phyloP scores from a whole-genome alignment of 2,113 vertebrate genomes.

The Entomyzon cyanotis region DNA sequence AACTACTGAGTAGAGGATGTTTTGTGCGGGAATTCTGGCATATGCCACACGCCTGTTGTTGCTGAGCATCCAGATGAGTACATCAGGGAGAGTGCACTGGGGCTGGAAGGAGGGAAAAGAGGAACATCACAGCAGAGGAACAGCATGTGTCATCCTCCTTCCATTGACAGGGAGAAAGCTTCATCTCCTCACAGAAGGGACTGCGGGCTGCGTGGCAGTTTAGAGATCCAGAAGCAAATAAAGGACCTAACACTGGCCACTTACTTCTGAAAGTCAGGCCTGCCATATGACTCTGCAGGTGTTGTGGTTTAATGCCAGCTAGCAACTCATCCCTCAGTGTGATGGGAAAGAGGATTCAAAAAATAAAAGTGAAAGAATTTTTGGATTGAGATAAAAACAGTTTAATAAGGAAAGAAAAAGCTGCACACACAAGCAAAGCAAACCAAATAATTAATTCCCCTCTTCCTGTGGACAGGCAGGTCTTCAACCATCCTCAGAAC shows the following conservation, averaged over 20 bases:
- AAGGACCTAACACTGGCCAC: background rate
- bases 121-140: background rate
- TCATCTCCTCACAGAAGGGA: background rate
- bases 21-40: constrained; percentile 81
- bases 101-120: constrained; percentile 75
- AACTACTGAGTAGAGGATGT: constrained; percentile 88
- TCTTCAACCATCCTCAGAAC: background rate
- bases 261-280: background rate
- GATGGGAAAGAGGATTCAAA: background rate
- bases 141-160: background rate
- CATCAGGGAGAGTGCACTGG: constrained; percentile 87
- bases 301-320: background rate
- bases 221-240: background rate
- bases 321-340: background rate
- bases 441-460: background rate
- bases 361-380: too few relatives aligned
- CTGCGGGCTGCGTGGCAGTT: background rate
- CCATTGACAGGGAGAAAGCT: background rate
- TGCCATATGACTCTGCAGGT: background rate
- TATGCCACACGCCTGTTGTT: constrained; percentile 83
- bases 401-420: too few relatives aligned
- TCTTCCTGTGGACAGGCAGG: background rate
- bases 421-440: background rate
- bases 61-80: constrained; percentile 90
- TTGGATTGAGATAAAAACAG: too few relatives aligned